Conservation (phyloP, 2,797 vertebrate genomes). For the Parambassis ranga region DNA sequence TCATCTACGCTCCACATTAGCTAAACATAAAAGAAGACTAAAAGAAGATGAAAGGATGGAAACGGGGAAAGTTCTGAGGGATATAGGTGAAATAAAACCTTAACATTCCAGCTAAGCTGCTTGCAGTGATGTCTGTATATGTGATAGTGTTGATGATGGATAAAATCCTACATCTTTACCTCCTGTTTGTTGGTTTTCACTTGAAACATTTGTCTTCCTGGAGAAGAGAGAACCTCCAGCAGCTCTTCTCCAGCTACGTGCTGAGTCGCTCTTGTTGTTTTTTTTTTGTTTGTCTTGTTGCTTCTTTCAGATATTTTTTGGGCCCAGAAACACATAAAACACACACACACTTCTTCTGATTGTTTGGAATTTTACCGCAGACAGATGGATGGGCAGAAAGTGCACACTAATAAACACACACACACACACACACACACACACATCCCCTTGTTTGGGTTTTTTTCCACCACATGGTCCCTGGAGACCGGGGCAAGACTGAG, state of each 20-base stretch:
- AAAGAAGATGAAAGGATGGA: constrained; percentile 29
- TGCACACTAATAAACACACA: constrained; percentile 5
- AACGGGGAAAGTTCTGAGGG: constrained; percentile 13
- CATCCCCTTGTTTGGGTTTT: constrained; percentile 51
- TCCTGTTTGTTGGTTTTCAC: constrained; percentile 30
- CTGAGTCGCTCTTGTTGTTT: background rate
- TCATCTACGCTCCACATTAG: constrained; percentile 34
- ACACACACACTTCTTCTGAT: constrained; percentile 1
- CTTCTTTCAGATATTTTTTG: constrained; percentile 7
- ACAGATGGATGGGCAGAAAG: constrained; percentile 19
- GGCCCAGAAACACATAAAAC: background rate
- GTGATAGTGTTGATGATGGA: too few species aligned
- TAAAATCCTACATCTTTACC: too few species aligned
- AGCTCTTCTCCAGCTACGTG: background rate
- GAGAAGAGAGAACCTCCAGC: background rate
- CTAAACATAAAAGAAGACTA: constrained; percentile 39
- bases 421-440: constrained; percentile 20
- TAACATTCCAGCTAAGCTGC: background rate
- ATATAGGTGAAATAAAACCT: constrained; percentile 1
- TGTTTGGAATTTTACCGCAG: constrained; percentile 45
- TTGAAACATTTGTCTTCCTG: constrained; percentile 35
- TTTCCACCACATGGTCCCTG: constrained; percentile 45
- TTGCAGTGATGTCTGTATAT: background rate
- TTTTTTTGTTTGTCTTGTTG: background rate
- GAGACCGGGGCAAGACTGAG: constrained; percentile 49